These are phyloP conservation scores for Pissodes strobi DNA, from an alignment of 1,140 invertebrate genomes.

Conservation along the genomic window DNA sequence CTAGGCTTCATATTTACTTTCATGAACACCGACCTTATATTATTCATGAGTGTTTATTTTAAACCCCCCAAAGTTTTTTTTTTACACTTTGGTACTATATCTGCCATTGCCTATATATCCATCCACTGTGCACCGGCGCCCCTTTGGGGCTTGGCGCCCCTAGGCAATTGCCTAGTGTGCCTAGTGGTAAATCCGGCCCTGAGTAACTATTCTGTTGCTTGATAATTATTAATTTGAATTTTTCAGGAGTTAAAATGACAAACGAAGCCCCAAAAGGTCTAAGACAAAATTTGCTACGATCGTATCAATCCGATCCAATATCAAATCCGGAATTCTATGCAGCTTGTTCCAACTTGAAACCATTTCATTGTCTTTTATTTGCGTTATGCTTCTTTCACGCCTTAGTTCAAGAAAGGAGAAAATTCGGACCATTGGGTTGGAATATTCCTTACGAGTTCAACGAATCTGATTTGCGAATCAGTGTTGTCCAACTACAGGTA, in stretches of 20 bases:
- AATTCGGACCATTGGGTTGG: slow-evolving; percentile 92
- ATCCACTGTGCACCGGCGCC: too few relatives aligned
- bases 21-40: too few relatives aligned
- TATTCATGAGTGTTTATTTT: slow-evolving; percentile 65
- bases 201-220: too few relatives aligned
- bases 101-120: too few relatives aligned
- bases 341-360: slow-evolving; percentile 69
- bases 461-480: slow-evolving; percentile 92
- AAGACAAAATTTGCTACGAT: slow-evolving; percentile 81
- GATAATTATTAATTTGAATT: too few relatives aligned
- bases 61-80: slow-evolving; percentile 69
- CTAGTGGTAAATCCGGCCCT: too few relatives aligned
- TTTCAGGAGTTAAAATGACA: slow-evolving; percentile 92
- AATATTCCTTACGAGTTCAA: slow-evolving; percentile 95
- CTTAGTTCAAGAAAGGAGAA: slow-evolving; percentile 86
- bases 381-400: slow-evolving; percentile 94
- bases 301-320: slow-evolving; percentile 80
- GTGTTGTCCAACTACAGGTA: slow-evolving; percentile 81
- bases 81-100: too few relatives aligned
- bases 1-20: too few relatives aligned
- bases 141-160: too few relatives aligned
- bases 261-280: slow-evolving; percentile 86
- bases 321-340: slow-evolving; percentile 72
- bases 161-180: too few relatives aligned
- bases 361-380: slow-evolving; percentile 83